Conservation (phyloP, 2,113 vertebrate species). For the Entelurus aequoreus region DNA sequence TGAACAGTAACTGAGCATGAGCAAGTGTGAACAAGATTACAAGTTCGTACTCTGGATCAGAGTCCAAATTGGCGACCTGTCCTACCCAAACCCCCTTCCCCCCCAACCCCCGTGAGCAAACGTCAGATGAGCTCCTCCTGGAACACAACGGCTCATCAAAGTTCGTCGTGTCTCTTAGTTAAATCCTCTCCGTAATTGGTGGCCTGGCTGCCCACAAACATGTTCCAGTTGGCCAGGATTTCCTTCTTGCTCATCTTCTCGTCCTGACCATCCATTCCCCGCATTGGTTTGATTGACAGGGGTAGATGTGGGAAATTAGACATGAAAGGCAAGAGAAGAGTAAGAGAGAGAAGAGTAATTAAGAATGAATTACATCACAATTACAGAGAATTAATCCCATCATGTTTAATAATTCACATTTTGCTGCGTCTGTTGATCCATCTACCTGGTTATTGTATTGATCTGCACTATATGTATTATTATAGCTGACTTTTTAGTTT, state of each 20-base stretch:
- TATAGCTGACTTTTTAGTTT: too few relatives aligned
- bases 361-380: background rate
- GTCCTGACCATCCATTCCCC: constrained; percentile 68
- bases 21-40: background rate
- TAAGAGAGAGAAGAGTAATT: constrained; percentile 17
- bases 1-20: constrained; percentile 4
- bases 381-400: too few relatives aligned
- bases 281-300: constrained; percentile 36
- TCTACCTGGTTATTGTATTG: too few relatives aligned
- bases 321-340: constrained; percentile 2
- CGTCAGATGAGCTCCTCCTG: background rate
- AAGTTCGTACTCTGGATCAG: background rate
- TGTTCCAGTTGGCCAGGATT: constrained; percentile 88
- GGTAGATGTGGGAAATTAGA: background rate
- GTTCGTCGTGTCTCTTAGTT: constrained; percentile 83
- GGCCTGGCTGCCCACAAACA: constrained; percentile 92
- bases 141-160: constrained; percentile 64
- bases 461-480: too few relatives aligned
- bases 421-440: too few relatives aligned
- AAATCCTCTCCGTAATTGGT: constrained; percentile 92
- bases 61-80: background rate
- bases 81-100: background rate
- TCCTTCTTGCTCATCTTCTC: constrained; percentile 84
- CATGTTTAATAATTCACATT: too few relatives aligned
- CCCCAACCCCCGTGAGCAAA: background rate